Percentiles rank a stretch among this genome's conserved stretches.
Evolutionary conservation across 2,888 invertebrate species (phyloP).

Genomic region (Timema podura): DNA sequence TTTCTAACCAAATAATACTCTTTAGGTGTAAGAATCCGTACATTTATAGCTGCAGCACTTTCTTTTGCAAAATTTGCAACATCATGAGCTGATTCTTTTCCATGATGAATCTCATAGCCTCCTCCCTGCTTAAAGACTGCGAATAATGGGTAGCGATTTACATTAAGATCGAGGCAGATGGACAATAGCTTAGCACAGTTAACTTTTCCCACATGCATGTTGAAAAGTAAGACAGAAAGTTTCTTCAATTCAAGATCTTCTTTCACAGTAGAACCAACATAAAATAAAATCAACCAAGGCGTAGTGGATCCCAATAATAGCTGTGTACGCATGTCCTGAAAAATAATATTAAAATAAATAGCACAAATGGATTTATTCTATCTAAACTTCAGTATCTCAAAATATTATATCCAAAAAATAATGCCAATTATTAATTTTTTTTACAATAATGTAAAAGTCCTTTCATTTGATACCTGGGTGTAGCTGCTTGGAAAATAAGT

Average conservation of each 20-base stretch:
- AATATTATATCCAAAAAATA: too few species aligned
- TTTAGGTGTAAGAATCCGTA: constrained; percentile 59
- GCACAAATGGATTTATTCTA: too few species aligned
- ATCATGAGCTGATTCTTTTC: constrained; percentile 54
- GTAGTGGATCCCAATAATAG: constrained; percentile 41
- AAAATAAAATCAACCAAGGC: constrained; percentile 55
- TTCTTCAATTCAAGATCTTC: constrained; percentile 56
- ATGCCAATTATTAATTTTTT: too few species aligned
- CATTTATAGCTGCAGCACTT: constrained; percentile 52
- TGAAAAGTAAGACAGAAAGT: constrained; percentile 54
- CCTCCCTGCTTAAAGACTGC: constrained; percentile 70
- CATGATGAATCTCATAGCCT: constrained; percentile 69
- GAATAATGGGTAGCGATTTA: constrained; percentile 62
- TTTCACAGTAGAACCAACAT: constrained; percentile 50
- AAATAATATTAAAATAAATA: constrained; percentile 14
- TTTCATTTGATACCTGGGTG: too few species aligned
- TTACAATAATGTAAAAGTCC: too few species aligned
- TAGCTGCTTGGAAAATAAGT: too few species aligned
- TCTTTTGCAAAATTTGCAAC: constrained; percentile 62
- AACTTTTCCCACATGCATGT: constrained; percentile 55
- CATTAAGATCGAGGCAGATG: constrained; percentile 57
- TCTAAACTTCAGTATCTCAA: too few species aligned
- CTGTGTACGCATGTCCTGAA: constrained; percentile 40
- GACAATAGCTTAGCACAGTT: constrained; percentile 56
- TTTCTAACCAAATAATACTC: constrained; percentile 51